Evolutionary conservation across 2,113 vertebrate genomes (phyloP).

Genomic region (Myotis lucifugus): DNA sequence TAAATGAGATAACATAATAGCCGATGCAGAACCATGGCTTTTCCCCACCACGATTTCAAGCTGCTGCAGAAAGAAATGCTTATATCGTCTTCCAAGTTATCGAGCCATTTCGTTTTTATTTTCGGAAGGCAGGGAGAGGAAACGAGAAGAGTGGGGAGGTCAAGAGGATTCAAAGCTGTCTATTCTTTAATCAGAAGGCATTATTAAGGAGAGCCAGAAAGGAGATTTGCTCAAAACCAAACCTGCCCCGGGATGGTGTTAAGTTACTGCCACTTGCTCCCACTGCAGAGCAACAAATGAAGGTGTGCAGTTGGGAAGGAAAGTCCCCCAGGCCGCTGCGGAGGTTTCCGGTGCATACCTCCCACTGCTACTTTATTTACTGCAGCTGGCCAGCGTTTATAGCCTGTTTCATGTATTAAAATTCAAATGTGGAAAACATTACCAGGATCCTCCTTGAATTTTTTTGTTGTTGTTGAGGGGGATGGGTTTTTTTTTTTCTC

Average conservation of each 20-base stretch:
- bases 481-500: not conserved
- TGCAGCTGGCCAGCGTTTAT: constrained; percentile 87
- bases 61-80: constrained; percentile 66
- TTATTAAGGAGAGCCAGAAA: not conserved
- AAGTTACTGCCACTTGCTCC: not conserved
- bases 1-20: constrained; percentile 77
- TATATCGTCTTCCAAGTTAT: constrained; percentile 66
- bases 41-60: constrained; percentile 51
- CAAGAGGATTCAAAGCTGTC: constrained; percentile 34
- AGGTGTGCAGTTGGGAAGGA: constrained; percentile 76
- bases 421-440: constrained; percentile 93
- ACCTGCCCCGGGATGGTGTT: constrained; percentile 44
- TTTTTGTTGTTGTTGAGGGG: constrained; percentile 46
- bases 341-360: constrained; percentile 80
- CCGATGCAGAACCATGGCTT: constrained; percentile 62
- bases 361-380: constrained; percentile 88
- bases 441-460: constrained; percentile 86
- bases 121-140: constrained; percentile 52
- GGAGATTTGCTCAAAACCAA: constrained; percentile 48
- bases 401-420: constrained; percentile 90
- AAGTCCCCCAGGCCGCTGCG: constrained; percentile 55
- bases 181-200: constrained; percentile 59
- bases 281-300: constrained; percentile 26
- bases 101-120: constrained; percentile 73
- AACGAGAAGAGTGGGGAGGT: not conserved